Percentiles rank a stretch among this genome's conserved stretches.
phyloP scores from a whole-genome alignment of 2,797 vertebrate genomes.

The Pangasius larnaudii region DNA sequence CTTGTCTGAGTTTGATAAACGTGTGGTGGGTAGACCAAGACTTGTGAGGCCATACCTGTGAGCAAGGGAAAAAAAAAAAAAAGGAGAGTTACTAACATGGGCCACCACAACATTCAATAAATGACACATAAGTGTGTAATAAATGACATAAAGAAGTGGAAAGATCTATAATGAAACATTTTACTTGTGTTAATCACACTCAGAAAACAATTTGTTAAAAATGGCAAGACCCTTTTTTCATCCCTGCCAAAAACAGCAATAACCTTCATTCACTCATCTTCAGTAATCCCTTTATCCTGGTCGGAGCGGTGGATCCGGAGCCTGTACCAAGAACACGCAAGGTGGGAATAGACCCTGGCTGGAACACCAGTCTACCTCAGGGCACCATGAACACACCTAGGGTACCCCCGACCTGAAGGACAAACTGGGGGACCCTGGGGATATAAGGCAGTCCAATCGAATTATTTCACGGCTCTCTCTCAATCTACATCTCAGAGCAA shows the following conservation, averaged over 20 bases:
- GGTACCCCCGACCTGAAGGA: background rate
- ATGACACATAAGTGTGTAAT: background rate
- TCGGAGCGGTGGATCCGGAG: too few relatives aligned
- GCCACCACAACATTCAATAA: background rate
- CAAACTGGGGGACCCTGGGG: background rate
- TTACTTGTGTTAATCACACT: background rate
- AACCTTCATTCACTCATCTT: background rate
- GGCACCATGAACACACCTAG: background rate
- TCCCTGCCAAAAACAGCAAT: background rate
- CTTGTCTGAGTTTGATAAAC: conserved; percentile 99
- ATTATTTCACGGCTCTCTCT: background rate
- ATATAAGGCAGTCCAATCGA: background rate
- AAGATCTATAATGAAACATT: background rate
- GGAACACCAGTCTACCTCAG: background rate
- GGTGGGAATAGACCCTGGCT: background rate
- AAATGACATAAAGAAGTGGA: background rate
- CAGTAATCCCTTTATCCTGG: background rate
- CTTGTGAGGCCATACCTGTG: conserved; percentile 99
- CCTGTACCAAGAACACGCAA: background rate
- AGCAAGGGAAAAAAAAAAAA: conserved; percentile 52
- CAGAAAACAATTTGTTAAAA: background rate
- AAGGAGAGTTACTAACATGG: background rate
- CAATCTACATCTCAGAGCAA: background rate
- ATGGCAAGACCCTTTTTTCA: background rate
- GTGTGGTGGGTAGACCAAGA: conserved; percentile 99